Conservation (phyloP, 2,888 invertebrate species). For the Lapara coniferarum region DNA sequence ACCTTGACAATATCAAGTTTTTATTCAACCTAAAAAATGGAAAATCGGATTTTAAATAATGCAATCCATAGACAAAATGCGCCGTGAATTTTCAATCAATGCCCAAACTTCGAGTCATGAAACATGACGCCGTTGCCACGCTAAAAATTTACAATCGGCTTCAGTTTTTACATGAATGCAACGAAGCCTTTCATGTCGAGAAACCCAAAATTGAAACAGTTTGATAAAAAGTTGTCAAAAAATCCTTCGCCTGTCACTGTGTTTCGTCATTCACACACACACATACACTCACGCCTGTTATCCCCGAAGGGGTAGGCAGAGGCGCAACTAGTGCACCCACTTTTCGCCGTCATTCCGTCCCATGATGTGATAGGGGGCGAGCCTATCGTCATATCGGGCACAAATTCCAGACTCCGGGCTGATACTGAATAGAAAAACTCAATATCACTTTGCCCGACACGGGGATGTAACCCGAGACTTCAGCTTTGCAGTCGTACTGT, state of each 20-base stretch:
- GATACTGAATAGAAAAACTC: no score
- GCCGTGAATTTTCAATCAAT: constrained; percentile 24
- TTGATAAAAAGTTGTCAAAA: not conserved
- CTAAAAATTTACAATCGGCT: constrained; percentile 14
- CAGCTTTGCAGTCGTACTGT: no score
- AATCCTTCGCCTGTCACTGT: not conserved
- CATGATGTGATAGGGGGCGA: no score
- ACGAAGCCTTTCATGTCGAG: constrained; percentile 23
- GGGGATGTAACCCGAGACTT: no score
- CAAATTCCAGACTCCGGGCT: no score
- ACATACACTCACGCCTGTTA: no score
- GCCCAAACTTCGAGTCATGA: not conserved
- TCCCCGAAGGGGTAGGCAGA: no score
- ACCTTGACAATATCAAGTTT: constrained; percentile 1
- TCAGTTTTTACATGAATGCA: constrained; percentile 21
- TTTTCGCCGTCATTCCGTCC: no score
- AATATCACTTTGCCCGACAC: no score
- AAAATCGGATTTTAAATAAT: constrained; percentile 1
- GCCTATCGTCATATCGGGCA: no score
- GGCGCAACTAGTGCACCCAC: no score
- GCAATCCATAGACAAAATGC: constrained; percentile 15
- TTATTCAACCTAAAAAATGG: constrained; percentile 12
- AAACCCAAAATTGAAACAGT: constrained; percentile 17
- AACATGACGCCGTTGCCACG: constrained; percentile 6
- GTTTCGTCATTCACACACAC: no score